Evolutionary conservation across 2,113 vertebrate species (phyloP).

Genomic region (Chiloscyllium plagiosum): DNA sequence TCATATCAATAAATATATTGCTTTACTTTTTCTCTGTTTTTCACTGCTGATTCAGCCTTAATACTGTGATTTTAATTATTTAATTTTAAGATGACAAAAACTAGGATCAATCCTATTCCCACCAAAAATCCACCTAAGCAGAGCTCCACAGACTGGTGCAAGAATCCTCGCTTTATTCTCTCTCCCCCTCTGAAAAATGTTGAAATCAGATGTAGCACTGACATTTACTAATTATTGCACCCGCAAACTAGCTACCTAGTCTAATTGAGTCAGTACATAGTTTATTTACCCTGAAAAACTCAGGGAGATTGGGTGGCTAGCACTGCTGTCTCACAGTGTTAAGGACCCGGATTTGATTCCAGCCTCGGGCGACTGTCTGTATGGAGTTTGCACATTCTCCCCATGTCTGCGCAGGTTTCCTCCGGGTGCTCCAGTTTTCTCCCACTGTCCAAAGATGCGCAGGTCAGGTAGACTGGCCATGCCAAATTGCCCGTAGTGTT

Average conservation of each 20-base stretch:
- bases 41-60: neutral
- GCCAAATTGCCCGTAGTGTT: too few relatives aligned
- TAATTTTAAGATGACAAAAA: neutral
- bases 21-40: neutral
- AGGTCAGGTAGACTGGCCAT: too few relatives aligned
- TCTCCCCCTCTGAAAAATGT: neutral
- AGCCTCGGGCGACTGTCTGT: too few relatives aligned
- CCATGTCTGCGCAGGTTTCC: too few relatives aligned
- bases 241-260: neutral
- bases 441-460: too few relatives aligned
- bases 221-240: neutral
- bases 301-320: neutral
- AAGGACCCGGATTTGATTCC: too few relatives aligned
- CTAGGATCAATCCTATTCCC: neutral
- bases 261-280: neutral
- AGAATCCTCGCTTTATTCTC: neutral
- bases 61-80: neutral
- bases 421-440: too few relatives aligned
- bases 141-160: neutral
- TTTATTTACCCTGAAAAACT: neutral
- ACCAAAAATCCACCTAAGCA: neutral
- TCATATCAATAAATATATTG: neutral
- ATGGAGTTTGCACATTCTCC: too few relatives aligned
- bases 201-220: neutral
- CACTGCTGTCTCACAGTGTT: too few relatives aligned